A percentile compares a stretch with the other conserved stretches of the same genome.
These are phyloP conservation scores for Rousettus madagascariensis DNA, from an alignment of 2,797 vertebrate species.

Conservation along the genomic window DNA sequence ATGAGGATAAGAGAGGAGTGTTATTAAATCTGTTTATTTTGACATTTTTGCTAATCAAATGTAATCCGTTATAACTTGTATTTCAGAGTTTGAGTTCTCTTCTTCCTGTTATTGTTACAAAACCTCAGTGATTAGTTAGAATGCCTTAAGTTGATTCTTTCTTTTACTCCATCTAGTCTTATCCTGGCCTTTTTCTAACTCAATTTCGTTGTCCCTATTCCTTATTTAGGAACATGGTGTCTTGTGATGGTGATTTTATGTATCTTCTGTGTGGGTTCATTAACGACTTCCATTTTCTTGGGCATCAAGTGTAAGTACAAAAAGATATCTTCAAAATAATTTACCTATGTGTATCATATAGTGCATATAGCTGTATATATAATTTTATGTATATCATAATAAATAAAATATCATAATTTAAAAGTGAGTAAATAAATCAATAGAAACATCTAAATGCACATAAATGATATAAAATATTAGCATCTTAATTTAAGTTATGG, in stretches of 20 bases:
- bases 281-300: conserved; percentile 65
- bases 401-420: background rate
- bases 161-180: background rate
- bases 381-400: background rate
- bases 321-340: background rate
- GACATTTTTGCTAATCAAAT: background rate
- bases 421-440: background rate
- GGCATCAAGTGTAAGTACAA: conserved; percentile 75
- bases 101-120: background rate
- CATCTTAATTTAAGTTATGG: background rate
- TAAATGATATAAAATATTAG: background rate
- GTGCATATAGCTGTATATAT: background rate
- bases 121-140: background rate
- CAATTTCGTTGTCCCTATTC: background rate
- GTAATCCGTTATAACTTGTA: background rate
- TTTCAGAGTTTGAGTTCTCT: background rate
- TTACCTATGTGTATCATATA: background rate
- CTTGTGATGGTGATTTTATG: background rate
- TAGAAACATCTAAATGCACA: background rate
- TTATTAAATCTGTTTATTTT: background rate
- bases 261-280: conserved; percentile 31
- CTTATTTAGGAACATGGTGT: conserved; percentile 49
- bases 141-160: background rate
- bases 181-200: background rate
- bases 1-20: background rate